A percentile compares a stretch with the other conserved stretches of the same genome.
Evolutionary conservation across 1,140 invertebrate species (phyloP).

Genomic region (Palaemon carinicauda): DNA sequence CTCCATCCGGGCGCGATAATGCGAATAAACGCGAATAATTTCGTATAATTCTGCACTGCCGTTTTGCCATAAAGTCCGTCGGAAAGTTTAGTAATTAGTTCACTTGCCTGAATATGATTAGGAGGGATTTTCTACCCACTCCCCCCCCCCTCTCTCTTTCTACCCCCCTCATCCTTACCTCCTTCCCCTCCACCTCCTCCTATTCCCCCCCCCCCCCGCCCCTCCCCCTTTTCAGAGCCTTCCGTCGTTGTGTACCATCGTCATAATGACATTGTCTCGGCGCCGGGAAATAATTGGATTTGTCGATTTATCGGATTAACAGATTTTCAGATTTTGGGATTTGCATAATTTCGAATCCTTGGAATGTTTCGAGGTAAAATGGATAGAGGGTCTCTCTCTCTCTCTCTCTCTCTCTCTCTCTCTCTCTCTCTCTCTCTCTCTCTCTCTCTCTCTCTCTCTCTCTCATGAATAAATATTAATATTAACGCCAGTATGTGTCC

Average conservation of each 20-base stretch:
- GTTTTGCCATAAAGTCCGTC: conserved; percentile 29
- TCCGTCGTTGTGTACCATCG: conserved; percentile 21
- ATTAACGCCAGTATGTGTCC: no score
- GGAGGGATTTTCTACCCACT: conserved; percentile 23
- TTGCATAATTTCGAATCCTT: conserved; percentile 50
- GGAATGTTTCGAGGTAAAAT: conserved; percentile 22
- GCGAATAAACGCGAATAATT: conserved; percentile 33
- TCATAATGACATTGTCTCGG: conserved; percentile 43
- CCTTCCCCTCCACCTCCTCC: no score
- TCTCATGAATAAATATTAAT: background rate
- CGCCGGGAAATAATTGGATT: conserved; percentile 37
- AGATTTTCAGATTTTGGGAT: conserved; percentile 48
- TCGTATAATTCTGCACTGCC: conserved; percentile 34
- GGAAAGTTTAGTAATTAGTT: conserved; percentile 49
- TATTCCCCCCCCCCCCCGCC: no score
- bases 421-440: no score
- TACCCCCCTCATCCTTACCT: no score
- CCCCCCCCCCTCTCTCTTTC: no score
- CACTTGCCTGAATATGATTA: conserved; percentile 51
- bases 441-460: no score
- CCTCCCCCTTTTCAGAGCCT: background rate
- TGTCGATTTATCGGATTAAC: conserved; percentile 35
- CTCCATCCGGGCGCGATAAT: conserved; percentile 23
- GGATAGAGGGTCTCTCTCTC: background rate
- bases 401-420: no score